Conservation (phyloP, 1,140 invertebrate genomes). For the Cydia splendana region DNA sequence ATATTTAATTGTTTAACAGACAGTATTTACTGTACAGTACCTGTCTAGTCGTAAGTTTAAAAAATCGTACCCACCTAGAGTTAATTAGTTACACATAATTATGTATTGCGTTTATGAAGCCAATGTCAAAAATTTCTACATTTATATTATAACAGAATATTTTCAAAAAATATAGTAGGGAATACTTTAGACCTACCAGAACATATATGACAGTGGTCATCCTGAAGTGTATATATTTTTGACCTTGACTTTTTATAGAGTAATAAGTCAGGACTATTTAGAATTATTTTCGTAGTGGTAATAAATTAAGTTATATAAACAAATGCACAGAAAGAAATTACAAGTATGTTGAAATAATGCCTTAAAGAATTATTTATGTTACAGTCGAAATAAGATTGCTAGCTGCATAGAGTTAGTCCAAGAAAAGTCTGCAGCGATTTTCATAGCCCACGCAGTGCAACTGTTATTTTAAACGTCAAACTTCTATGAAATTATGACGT, state of each 20-base stretch:
- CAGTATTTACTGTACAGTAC: constrained; percentile 75
- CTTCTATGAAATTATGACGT: no score
- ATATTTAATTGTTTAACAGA: constrained; percentile 35
- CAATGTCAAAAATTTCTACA: neutral
- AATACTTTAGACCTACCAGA: no score
- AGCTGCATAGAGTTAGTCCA: no score
- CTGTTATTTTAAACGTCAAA: no score
- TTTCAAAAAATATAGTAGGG: no score
- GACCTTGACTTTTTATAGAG: neutral
- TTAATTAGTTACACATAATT: constrained; percentile 9
- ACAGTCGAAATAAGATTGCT: no score
- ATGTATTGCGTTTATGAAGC: neutral
- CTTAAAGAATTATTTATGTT: no score
- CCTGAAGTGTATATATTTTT: neutral
- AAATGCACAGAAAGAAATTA: neutral
- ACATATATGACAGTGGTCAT: no score
- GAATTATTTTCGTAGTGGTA: neutral
- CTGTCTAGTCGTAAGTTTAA: constrained; percentile 72
- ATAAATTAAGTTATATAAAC: neutral
- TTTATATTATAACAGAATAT: neutral
- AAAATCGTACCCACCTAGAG: constrained; percentile 32
- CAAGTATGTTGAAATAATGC: no score
- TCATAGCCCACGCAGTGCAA: no score
- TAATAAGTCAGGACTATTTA: neutral
- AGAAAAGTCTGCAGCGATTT: no score